These are phyloP conservation scores for Trachymyrmex cornetzi DNA, from an alignment of 1,140 invertebrate species.

Conservation along the genomic window DNA sequence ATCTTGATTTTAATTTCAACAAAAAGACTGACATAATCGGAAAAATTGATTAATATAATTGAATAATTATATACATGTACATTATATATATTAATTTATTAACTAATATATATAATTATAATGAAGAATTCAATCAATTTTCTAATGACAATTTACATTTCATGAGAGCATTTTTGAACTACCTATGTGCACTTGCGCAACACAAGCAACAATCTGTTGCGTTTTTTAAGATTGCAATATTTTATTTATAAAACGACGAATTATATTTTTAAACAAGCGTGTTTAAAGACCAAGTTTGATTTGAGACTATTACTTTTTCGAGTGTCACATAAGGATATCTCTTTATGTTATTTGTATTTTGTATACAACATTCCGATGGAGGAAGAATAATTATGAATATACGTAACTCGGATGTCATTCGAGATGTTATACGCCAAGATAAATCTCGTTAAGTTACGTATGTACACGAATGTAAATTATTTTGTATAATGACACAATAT, in stretches of 20 bases:
- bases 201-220: not conserved
- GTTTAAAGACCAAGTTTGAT: not conserved
- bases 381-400: constrained; percentile 12
- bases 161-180: not conserved
- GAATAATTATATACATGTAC: not conserved
- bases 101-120: not conserved
- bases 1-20: constrained; percentile 18
- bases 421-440: constrained; percentile 1
- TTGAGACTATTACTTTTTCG: not conserved
- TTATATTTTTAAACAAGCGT: constrained; percentile 15
- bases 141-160: not conserved
- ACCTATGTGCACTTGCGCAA: not conserved
- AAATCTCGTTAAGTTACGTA: constrained; percentile 10
- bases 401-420: not conserved
- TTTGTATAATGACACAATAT: constrained; percentile 38
- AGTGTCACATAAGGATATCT: not conserved
- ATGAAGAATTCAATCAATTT: not conserved
- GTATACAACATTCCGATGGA: not conserved
- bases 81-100: not conserved
- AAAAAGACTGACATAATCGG: not conserved
- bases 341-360: constrained; percentile 19
- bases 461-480: constrained; percentile 11
- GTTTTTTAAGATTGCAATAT: not conserved
- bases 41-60: not conserved
- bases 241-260: not conserved